Base-by-base conservation (phyloP, 2,888 invertebrate genomes). In the Idaea dimidiata region DNA sequence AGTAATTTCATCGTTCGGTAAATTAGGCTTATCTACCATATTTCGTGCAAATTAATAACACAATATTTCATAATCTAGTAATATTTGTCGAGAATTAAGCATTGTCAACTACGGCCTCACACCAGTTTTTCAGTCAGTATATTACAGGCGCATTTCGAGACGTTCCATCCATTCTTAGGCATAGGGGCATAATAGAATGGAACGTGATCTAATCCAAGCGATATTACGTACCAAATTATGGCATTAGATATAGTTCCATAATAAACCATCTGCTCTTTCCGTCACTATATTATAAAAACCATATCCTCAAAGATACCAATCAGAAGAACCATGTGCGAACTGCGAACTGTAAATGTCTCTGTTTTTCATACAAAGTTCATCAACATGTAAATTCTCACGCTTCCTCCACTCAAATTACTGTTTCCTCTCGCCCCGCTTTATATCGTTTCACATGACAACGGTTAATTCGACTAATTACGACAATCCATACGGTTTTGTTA, bases 401-500 rank as follows among this genome's bases (percentile, higher is more conserved):
- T 66, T 66, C 66, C 62, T 62, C 63, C 65, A 63, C 62, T 66
- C 64, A 62, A 63, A 74, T 66, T 70, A 70, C 71, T 66, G 72
- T 72, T 67, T 70, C 68, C 59, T 72, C 64, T 72, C 43, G 59
- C 57, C 59, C 31, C 69, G 24, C 24, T 78, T 73, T 68, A 78
- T 80, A 77, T 73, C 67, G 77, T 71, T 75, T 73, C 72, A 70
- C 73, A 75, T 73, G 80, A 77, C 81, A 82, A 76, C 76, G 76
- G 70, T 75, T 82, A 82, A 85, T 86, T 82, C 77, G 72, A 76
- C 76, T 84, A 87, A 88, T 87, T 86, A 84, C 71, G 81, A 76
- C 69, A 80, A 81, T 79, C 79, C 81, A 84, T 83, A 83, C 83
- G 81, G 73, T 84, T 81, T 80, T 79, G 79, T 82, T 75, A 74